phyloP scores from a whole-genome alignment of 1,140 invertebrate species.

The Bombus confusus region DNA sequence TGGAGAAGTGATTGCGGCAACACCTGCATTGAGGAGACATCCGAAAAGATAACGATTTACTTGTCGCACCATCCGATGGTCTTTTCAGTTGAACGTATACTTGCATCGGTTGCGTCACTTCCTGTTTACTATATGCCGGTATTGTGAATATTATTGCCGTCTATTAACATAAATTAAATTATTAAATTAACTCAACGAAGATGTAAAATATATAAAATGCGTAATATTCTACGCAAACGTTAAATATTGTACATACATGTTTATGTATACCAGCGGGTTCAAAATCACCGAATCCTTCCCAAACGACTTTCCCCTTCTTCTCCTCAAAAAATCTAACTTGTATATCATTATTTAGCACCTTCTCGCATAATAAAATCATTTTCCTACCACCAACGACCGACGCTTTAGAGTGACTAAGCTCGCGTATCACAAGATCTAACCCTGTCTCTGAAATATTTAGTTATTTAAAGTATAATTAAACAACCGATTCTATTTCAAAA shows the following conservation, averaged over 20 bases:
- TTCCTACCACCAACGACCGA: constrained; percentile 93
- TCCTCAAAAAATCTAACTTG: constrained; percentile 95
- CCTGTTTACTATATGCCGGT: constrained; percentile 88
- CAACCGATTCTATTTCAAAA: not conserved
- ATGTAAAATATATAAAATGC: not conserved
- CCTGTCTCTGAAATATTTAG: constrained; percentile 88
- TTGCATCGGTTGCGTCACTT: constrained; percentile 88
- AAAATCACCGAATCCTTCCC: constrained; percentile 95
- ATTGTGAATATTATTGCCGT: constrained; percentile 93
- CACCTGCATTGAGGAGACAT: constrained; percentile 94
- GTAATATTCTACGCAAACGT: not conserved
- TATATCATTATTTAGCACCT: constrained; percentile 95
- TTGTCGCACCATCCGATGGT: constrained; percentile 92
- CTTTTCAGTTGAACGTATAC: constrained; percentile 92
- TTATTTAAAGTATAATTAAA: not conserved
- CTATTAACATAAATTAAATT: constrained; percentile 50
- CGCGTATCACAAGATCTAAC: constrained; percentile 94
- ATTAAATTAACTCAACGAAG: not conserved
- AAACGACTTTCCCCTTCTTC: constrained; percentile 87
- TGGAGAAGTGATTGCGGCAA: constrained; percentile 80
- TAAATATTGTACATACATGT: constrained; percentile 83
- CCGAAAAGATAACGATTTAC: constrained; percentile 91
- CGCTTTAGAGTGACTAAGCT: constrained; percentile 92
- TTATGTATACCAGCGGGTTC: constrained; percentile 95
- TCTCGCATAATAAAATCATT: constrained; percentile 96